Base-by-base conservation (phyloP, 1,140 invertebrate species). In the Trypoxylus dichotomus region DNA sequence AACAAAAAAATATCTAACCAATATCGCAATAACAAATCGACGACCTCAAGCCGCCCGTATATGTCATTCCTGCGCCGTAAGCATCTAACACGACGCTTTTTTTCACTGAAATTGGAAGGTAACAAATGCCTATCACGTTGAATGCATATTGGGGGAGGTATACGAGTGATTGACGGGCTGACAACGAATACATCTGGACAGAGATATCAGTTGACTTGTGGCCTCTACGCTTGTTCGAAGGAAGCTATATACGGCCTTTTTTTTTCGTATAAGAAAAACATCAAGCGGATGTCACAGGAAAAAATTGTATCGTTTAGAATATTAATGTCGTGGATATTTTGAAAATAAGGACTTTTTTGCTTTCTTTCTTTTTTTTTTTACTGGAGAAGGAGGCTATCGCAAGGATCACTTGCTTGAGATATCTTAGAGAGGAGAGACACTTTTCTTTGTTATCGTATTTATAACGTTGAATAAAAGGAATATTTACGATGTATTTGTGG, bases 101-200 rank as follows among this genome's bases (percentile, higher is more conserved):
- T 27, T 25, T 24, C 6, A 54, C n/a, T 15, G 47, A 54, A 54
- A 54, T 54, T 54, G 47, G 47, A 54, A 71, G 10, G 21, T 71
- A 29, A 27, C 24, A 29, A 71, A 71, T 25, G 63, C 24, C 54
- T 71, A 27, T 54, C 47, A 54, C n/a, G 47, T 54, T 19, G 19
- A 27, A 71, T 24, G 63, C 11, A 21, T 29, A 32, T 6, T 25
- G 13, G 10, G 63, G 24, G 63, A 71, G 42, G 74, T 43, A 75
- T 63, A 47, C 63, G 60, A 78, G 63, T 78, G 77, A 78, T 78
- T 78, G 77, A 78, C 77, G 75, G 43, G 29, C 41, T 68, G 73
- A 78, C 77, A 78, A 63, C 29, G 74, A 73, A 63, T 75, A 75
- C 41, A 60, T 72, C 63, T 73, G 60, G 76, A 41, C 76, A 43